These are phyloP conservation scores for Pipistrellus kuhlii DNA, from an alignment of 2,797 vertebrate species.

Conservation along the genomic window DNA sequence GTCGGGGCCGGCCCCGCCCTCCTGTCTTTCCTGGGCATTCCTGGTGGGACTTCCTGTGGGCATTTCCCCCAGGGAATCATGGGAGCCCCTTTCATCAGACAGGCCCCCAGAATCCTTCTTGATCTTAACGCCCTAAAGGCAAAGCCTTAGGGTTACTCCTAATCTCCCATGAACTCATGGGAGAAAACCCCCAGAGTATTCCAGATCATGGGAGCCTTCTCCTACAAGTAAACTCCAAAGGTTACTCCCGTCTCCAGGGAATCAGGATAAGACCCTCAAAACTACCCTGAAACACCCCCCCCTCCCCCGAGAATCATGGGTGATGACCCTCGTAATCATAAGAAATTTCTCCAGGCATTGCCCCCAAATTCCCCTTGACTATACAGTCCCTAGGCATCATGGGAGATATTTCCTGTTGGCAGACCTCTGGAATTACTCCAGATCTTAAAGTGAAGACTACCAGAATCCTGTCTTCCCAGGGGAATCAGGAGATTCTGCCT, in stretches of 20 bases:
- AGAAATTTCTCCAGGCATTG: not conserved
- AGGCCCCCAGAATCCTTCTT: slow-evolving; percentile 18
- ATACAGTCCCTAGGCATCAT: not conserved
- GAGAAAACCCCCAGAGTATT: not conserved
- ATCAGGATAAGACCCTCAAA: not conserved
- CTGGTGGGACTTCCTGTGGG: slow-evolving; percentile 89
- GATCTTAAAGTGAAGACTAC: not conserved
- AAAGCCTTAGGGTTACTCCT: not conserved
- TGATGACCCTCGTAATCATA: not conserved
- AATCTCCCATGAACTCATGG: not conserved
- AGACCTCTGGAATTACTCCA: not conserved
- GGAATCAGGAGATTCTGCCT: not conserved
- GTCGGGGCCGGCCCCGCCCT: slow-evolving; percentile 73
- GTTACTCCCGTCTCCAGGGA: not conserved
- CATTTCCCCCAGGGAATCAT: slow-evolving; percentile 4
- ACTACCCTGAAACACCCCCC: not conserved
- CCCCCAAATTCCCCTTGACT: not conserved
- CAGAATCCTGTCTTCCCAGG: not conserved
- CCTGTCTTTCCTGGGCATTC: slow-evolving; percentile 75
- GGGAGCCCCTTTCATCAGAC: not conserved
- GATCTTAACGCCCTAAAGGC: not conserved
- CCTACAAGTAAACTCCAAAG: not conserved
- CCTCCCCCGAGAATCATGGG: not conserved
- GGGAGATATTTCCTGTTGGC: not conserved
- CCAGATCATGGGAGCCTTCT: not conserved